A percentile compares a stretch with the other conserved stretches of the same genome.
These are phyloP conservation scores for Thalassophryne amazonica DNA, from an alignment of 2,797 vertebrate species.

Conservation along the genomic window DNA sequence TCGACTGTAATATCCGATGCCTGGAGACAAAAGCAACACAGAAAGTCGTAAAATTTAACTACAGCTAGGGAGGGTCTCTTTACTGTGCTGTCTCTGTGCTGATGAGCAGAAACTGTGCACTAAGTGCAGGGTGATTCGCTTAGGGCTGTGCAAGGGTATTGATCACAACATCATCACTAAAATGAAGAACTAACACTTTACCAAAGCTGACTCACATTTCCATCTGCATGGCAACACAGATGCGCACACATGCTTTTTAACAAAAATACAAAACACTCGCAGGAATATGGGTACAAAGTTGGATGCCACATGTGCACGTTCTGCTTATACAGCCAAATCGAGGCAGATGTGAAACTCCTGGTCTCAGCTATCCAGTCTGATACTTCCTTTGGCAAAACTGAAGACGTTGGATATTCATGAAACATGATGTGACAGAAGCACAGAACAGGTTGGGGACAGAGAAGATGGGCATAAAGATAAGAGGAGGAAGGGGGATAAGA, in stretches of 20 bases:
- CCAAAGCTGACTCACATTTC: slow-evolving; percentile 13
- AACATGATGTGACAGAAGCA: slow-evolving; percentile 46
- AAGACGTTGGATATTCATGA: slow-evolving; percentile 43
- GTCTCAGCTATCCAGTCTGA: slow-evolving; percentile 13
- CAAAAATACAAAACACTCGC: slow-evolving; percentile 8
- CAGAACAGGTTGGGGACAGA: slow-evolving; percentile 38
- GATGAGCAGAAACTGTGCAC: slow-evolving; percentile 54
- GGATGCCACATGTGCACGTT: not conserved
- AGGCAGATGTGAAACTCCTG: slow-evolving; percentile 40
- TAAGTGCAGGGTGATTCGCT: slow-evolving; percentile 35
- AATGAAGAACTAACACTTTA: not conserved
- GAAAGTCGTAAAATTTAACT: slow-evolving; percentile 74
- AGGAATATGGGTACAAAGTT: not conserved
- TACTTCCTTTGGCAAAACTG: slow-evolving; percentile 53
- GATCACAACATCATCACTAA: slow-evolving; percentile 27
- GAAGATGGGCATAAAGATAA: slow-evolving; percentile 21
- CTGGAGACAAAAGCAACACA: slow-evolving; percentile 67
- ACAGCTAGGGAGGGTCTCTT: slow-evolving; percentile 69
- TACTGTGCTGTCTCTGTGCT: slow-evolving; percentile 53
- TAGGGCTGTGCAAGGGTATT: slow-evolving; percentile 27
- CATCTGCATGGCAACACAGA: slow-evolving; percentile 15
- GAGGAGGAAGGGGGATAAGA: not conserved
- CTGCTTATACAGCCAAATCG: slow-evolving; percentile 21
- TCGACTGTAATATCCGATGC: slow-evolving; percentile 65
- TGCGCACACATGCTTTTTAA: not conserved